Base-by-base conservation (phyloP, 2,888 invertebrate species). In the Pterostichus madidus region DNA sequence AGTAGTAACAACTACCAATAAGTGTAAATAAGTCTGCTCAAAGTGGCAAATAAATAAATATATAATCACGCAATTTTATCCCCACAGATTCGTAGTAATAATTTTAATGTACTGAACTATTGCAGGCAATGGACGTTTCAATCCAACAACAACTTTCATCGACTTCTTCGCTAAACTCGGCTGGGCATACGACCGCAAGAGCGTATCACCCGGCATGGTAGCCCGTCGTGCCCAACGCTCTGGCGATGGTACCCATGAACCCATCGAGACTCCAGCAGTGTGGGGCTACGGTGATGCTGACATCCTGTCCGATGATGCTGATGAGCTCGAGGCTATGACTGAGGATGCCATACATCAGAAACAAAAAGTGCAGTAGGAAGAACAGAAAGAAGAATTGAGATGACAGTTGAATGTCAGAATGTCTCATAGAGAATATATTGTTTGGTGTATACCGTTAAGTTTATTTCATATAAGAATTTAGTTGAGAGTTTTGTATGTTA, bases 61-160 rank as follows among this genome's bases (percentile, higher is more conserved):
- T n/a, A n/a, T n/a, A n/a, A n/a, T n/a, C n/a, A n/a, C n/a, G n/a
- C n/a, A n/a, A n/a, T n/a, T n/a, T n/a, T n/a, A n/a, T n/a, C n/a
- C n/a, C n/a, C n/a, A n/a, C n/a, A n/a, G n/a, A n/a, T n/a, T n/a
- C n/a, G n/a, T n/a, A n/a, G n/a, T n/a, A n/a, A 92, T 31, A 2
- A 59, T 88, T 93, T 93, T 85, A 24, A 59, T 59, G 15, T 59
- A 24, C 17, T 52, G 7, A 31, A 95, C 91, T 84, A 95, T 94
- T 90, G 90, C 94, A 24, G 95, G 95, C 0, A 89, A 91, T 78
- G 91, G 94, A 83, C 89, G 91, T 11, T 89, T 92, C 80, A 98
- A 98, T 88, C 88, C 95, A 0, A 96, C 97, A 0, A 96, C 97
- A 0, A 92, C 91, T 0, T 95, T 97, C 86, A 96, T 98, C 84